These are phyloP conservation scores for Promerops cafer DNA, from an alignment of 2,113 vertebrate genomes.

Conservation along the genomic window DNA sequence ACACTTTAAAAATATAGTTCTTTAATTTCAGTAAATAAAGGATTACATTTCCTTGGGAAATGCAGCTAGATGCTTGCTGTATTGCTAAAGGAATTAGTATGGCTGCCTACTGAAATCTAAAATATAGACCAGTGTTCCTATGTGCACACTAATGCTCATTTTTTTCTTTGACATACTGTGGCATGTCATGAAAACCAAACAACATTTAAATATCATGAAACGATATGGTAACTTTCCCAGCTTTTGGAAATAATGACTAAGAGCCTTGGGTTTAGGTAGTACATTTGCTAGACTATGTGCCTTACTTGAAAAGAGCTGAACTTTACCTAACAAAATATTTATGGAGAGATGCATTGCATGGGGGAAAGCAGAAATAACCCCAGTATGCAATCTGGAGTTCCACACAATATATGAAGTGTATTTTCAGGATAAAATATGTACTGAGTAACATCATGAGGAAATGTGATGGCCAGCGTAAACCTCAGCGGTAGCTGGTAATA, in stretches of 20 bases:
- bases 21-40: not conserved
- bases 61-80: not conserved
- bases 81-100: not conserved
- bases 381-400: not conserved
- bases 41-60: not conserved
- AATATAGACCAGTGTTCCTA: not conserved
- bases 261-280: not conserved
- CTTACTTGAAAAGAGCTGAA: not conserved
- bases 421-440: not conserved
- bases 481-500: not conserved
- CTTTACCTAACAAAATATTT: not conserved
- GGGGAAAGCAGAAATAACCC: not conserved
- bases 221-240: not conserved
- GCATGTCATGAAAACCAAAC: not conserved
- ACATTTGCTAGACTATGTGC: fast-evolving
- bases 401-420: not conserved
- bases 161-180: not conserved
- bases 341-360: not conserved
- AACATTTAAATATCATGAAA: not conserved
- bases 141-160: not conserved
- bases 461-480: not conserved
- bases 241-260: not conserved
- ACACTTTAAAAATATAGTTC: not conserved
- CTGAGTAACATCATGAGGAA: not conserved
- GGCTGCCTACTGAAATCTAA: not conserved